These are phyloP conservation scores for Mythimna ferrago DNA, from an alignment of 2,888 invertebrate species.

Conservation along the genomic window DNA sequence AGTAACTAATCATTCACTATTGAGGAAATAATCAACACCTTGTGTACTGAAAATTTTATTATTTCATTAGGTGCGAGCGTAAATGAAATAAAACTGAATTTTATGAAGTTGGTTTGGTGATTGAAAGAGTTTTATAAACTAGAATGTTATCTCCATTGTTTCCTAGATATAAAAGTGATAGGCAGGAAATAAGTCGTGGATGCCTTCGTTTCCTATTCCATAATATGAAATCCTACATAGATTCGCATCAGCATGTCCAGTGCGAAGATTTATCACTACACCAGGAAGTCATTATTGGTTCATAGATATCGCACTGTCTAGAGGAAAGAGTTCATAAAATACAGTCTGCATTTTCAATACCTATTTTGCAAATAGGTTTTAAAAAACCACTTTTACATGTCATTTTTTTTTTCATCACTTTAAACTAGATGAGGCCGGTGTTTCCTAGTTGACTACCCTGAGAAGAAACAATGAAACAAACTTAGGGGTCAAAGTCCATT, in stretches of 20 bases:
- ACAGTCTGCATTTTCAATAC: background rate
- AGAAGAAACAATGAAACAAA: too few relatives aligned
- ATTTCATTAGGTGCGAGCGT: too few relatives aligned
- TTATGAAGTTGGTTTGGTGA: too few relatives aligned
- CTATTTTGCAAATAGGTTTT: too few relatives aligned
- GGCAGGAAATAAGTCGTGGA: slow-evolving; percentile 25
- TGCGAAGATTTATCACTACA: slow-evolving; percentile 31
- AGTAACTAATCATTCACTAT: too few relatives aligned
- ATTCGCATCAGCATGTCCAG: slow-evolving; percentile 23
- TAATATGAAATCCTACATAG: slow-evolving; percentile 18
- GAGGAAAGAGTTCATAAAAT: slow-evolving; percentile 2
- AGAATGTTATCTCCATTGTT: slow-evolving; percentile 9
- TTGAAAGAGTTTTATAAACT: background rate
- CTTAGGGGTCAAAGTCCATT: too few relatives aligned
- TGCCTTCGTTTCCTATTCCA: slow-evolving; percentile 22
- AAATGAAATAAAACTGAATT: background rate
- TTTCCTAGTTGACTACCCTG: too few relatives aligned
- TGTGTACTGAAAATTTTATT: too few relatives aligned
- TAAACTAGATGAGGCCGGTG: too few relatives aligned
- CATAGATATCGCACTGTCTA: background rate
- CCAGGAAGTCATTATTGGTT: slow-evolving; percentile 36
- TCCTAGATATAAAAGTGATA: slow-evolving; percentile 37
- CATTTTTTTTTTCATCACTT: too few relatives aligned
- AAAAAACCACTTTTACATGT: too few relatives aligned
- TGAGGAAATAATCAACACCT: too few relatives aligned